These are phyloP conservation scores for Thaleichthys pacificus DNA, from an alignment of 2,797 vertebrate genomes.

Conservation along the genomic window DNA sequence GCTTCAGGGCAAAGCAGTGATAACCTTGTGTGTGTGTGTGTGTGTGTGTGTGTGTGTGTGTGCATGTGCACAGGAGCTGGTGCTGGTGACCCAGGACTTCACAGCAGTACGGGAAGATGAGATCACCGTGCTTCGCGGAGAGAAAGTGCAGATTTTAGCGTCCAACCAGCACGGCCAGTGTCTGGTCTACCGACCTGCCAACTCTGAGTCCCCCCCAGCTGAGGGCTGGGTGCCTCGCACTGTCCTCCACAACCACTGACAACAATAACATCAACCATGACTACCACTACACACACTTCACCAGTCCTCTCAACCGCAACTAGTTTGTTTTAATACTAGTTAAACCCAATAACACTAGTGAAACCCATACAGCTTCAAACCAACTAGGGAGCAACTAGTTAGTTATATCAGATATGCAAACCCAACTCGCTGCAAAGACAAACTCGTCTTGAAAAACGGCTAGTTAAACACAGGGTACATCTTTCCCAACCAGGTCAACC, in stretches of 20 bases:
- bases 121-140: slow-evolving; percentile 92
- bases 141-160: slow-evolving; percentile 94
- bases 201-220: slow-evolving; percentile 88
- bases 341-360: slow-evolving; percentile 52
- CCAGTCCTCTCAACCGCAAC: slow-evolving; percentile 14
- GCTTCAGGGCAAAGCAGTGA: no score
- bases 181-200: slow-evolving; percentile 93
- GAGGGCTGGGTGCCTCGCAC: slow-evolving; percentile 97
- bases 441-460: not conserved
- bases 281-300: not conserved
- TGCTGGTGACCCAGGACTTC: slow-evolving; percentile 92
- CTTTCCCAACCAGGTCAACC: not conserved
- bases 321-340: slow-evolving; percentile 24
- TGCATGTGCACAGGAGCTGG: slow-evolving; percentile 64
- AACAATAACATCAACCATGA: slow-evolving; percentile 29
- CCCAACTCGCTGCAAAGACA: not conserved
- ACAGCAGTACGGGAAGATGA: slow-evolving; percentile 96
- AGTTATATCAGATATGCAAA: not conserved
- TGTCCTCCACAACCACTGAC: slow-evolving; percentile 80
- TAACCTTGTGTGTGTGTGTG: not conserved
- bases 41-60: slow-evolving; percentile 11
- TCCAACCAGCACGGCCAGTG: slow-evolving; percentile 98
- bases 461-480: not conserved
- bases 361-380: slow-evolving; percentile 65
- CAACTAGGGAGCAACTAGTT: not conserved